These are phyloP conservation scores for Liposcelis brunnea DNA, from an alignment of 2,888 invertebrate genomes.

Conservation along the genomic window DNA sequence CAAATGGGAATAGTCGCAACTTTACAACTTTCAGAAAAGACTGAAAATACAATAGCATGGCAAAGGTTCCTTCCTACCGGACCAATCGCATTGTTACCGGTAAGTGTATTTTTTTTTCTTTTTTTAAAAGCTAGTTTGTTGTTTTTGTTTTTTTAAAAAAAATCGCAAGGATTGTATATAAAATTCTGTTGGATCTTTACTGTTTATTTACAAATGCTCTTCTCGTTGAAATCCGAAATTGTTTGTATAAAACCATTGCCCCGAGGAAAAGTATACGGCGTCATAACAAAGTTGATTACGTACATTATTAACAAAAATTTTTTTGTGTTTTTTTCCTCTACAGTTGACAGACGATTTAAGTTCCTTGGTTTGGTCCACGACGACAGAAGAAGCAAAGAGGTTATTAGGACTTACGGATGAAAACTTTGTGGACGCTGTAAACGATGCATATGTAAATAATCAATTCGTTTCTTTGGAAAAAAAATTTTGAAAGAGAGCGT, in stretches of 20 bases:
- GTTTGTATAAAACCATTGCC: too few relatives aligned
- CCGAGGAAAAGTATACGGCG: too few relatives aligned
- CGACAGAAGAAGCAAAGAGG: conserved; percentile 51
- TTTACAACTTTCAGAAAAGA: conserved; percentile 49
- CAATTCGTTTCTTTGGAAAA: too few relatives aligned
- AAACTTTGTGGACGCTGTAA: conserved; percentile 74
- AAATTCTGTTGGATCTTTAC: too few relatives aligned
- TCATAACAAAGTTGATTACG: too few relatives aligned
- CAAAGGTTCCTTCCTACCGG: conserved; percentile 87
- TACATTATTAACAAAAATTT: too few relatives aligned
- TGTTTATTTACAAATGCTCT: too few relatives aligned
- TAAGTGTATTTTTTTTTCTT: conserved; percentile 24
- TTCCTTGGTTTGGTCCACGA: conserved; percentile 90
- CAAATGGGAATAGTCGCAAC: conserved; percentile 90
- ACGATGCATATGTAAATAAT: conserved; percentile 39
- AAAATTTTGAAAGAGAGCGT: neutral
- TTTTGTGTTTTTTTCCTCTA: conserved; percentile 3
- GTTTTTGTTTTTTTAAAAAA: too few relatives aligned
- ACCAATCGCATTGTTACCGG: conserved; percentile 80
- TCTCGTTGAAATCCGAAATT: too few relatives aligned
- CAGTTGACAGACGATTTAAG: conserved; percentile 29
- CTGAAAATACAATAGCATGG: conserved; percentile 80
- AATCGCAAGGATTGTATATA: too few relatives aligned
- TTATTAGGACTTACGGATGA: conserved; percentile 51
- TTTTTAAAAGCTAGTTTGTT: neutral